These are phyloP conservation scores for Thermophis baileyi DNA, from an alignment of 2,113 vertebrate genomes.

Conservation along the genomic window DNA sequence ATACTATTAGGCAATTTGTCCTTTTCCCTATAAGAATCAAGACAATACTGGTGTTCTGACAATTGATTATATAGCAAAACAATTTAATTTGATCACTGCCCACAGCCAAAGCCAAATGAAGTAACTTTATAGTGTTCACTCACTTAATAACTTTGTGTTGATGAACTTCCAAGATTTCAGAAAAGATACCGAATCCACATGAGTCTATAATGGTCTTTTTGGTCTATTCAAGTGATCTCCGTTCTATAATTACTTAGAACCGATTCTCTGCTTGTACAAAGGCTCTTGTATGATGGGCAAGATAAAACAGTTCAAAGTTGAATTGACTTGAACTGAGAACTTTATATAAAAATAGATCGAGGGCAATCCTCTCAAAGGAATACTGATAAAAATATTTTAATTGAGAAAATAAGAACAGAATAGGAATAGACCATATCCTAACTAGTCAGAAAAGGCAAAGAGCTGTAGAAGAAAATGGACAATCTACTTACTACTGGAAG, in stretches of 20 bases:
- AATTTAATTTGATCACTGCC: slow-evolving; percentile 1
- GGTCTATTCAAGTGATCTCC: not conserved
- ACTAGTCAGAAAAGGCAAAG: not conserved
- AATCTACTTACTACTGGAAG: not conserved
- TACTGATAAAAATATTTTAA: not conserved
- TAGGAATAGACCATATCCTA: not conserved
- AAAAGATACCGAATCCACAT: not conserved
- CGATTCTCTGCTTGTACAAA: not conserved
- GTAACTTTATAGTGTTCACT: not conserved
- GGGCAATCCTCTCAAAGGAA: not conserved
- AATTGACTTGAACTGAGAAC: not conserved
- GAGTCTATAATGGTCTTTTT: not conserved
- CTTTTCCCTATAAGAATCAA: slow-evolving; percentile 46
- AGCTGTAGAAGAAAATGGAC: not conserved
- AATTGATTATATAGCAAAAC: slow-evolving; percentile 44
- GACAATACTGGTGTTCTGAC: slow-evolving; percentile 42
- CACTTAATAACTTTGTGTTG: not conserved
- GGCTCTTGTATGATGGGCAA: not conserved
- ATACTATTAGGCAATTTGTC: slow-evolving; percentile 52
- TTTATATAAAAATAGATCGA: not conserved
- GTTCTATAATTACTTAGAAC: not conserved
- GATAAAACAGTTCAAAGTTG: not conserved
- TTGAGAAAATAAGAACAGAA: not conserved
- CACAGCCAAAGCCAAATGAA: not conserved
- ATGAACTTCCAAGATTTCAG: not conserved